Conservation (phyloP, 1,140 invertebrate species). For the Zaprionus camerounensis region DNA sequence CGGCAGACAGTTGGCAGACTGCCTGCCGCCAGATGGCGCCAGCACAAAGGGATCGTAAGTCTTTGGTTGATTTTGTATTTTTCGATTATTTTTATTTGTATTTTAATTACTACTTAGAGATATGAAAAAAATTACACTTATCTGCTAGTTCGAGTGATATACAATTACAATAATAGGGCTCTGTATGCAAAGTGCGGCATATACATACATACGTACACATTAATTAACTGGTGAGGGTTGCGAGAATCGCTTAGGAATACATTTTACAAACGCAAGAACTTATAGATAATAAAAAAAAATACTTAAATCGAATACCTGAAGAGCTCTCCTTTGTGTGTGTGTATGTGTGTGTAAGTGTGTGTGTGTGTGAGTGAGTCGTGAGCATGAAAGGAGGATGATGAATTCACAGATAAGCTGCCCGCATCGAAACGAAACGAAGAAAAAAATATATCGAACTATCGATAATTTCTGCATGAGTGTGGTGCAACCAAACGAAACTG, state of each 20-base stretch:
- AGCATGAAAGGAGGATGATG: slow-evolving; percentile 9
- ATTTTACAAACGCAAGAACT: slow-evolving; percentile 65
- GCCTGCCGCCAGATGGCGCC: slow-evolving; percentile 9
- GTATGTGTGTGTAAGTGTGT: neutral
- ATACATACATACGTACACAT: slow-evolving; percentile 18
- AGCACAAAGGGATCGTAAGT: neutral
- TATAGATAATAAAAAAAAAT: slow-evolving; percentile 41
- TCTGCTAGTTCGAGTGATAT: slow-evolving; percentile 19
- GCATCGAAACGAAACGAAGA: slow-evolving; percentile 23
- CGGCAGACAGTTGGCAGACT: neutral
- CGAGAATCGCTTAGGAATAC: slow-evolving; percentile 54
- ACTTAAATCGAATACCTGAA: slow-evolving; percentile 17
- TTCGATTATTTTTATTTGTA: slow-evolving; percentile 9
- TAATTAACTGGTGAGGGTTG: slow-evolving; percentile 65
- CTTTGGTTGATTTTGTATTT: neutral
- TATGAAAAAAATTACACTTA: slow-evolving; percentile 53
- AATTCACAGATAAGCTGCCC: slow-evolving; percentile 63
- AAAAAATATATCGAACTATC: slow-evolving; percentile 19
- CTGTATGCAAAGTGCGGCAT: slow-evolving; percentile 11
- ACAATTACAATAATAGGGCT: slow-evolving; percentile 10
- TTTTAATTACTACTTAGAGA: slow-evolving; percentile 37
- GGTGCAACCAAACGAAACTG: slow-evolving; percentile 37
- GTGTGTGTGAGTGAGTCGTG: neutral
- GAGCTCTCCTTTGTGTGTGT: neutral
- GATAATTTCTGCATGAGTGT: neutral